Conservation (phyloP, 1,140 invertebrate species). For the Danaus plexippus region DNA sequence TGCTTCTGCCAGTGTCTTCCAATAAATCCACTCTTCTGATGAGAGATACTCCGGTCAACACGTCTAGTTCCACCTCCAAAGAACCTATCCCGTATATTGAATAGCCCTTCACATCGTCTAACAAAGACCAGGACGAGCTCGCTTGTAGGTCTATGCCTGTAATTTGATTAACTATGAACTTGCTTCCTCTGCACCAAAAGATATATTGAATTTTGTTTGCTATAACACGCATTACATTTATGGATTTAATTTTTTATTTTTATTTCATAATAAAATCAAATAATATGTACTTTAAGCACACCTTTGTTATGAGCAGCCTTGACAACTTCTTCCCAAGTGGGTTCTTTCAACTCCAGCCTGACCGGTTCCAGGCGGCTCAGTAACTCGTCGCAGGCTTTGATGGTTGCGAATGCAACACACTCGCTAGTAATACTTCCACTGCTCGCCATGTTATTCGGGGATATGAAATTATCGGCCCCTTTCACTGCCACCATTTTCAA, state of each 20-base stretch:
- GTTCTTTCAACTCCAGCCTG: conserved; percentile 72
- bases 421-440: conserved; percentile 84
- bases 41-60: conserved; percentile 77
- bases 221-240: too few species aligned
- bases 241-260: too few species aligned
- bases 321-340: conserved; percentile 79
- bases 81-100: conserved; percentile 75
- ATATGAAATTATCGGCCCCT: conserved; percentile 76
- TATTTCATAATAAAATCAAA: too few species aligned
- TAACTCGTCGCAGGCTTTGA: conserved; percentile 79
- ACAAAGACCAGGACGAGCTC: conserved; percentile 37
- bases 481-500: conserved; percentile 80
- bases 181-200: too few species aligned
- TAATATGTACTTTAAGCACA: too few species aligned
- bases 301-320: conserved; percentile 69
- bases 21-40: conserved; percentile 72
- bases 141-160: conserved; percentile 53
- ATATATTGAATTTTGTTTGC: too few species aligned
- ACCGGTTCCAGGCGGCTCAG: conserved; percentile 76
- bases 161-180: not conserved
- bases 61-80: conserved; percentile 82
- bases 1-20: conserved; percentile 82
- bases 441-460: conserved; percentile 77
- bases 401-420: conserved; percentile 75
- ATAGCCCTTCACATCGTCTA: conserved; percentile 36